Conservation (phyloP, 2,797 vertebrate genomes). For the Enteromius anoplus region DNA sequence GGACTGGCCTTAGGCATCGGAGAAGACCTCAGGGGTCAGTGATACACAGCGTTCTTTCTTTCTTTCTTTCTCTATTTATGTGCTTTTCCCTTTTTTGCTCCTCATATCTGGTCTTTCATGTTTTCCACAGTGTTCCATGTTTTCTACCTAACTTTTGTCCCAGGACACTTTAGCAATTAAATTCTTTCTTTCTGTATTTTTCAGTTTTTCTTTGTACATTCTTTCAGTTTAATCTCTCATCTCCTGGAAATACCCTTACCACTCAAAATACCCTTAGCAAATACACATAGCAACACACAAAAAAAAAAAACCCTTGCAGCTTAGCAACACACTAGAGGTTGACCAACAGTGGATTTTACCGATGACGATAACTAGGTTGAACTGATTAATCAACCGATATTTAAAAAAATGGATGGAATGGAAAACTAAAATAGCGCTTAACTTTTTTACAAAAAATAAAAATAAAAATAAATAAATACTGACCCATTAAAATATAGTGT, state of each 20-base stretch:
- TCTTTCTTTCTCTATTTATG: background rate
- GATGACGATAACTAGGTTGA: background rate
- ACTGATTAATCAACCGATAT: background rate
- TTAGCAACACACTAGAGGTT: background rate
- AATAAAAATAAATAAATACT: too few relatives aligned
- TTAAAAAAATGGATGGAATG: background rate
- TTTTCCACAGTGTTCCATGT: background rate
- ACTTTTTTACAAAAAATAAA: background rate
- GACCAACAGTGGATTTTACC: background rate
- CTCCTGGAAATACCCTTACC: background rate
- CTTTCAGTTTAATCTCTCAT: conserved; percentile 56
- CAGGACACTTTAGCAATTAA: background rate
- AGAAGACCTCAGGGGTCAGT: conserved; percentile 88
- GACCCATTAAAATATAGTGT: background rate
- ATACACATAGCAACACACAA: background rate
- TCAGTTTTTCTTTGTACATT: conserved; percentile 23
- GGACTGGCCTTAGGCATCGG: conserved; percentile 93
- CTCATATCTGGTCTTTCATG: background rate
- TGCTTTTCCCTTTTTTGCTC: background rate
- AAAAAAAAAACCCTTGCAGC: background rate
- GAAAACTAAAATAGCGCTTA: background rate
- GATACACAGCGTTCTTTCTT: background rate
- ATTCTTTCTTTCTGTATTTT: conserved; percentile 21
- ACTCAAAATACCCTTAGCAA: background rate
- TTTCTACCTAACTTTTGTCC: background rate